phyloP scores from a whole-genome alignment of 1,140 invertebrate genomes.

The Limonius californicus region DNA sequence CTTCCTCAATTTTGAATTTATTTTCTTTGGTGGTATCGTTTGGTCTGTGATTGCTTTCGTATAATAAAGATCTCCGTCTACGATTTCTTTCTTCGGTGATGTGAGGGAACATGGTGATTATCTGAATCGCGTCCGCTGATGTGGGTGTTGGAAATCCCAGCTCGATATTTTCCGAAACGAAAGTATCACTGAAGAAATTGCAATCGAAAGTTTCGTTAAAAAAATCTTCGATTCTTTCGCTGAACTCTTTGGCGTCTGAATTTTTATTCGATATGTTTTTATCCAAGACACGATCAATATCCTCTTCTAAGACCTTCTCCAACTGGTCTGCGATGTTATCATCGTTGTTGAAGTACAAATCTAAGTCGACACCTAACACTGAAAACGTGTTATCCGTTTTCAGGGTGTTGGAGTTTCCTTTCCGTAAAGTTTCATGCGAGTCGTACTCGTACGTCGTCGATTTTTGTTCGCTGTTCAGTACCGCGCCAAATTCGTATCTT shows the following conservation, averaged over 20 bases:
- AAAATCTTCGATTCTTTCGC: conserved; percentile 5
- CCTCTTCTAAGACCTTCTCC: conserved; percentile 14
- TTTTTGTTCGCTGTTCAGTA: not conserved
- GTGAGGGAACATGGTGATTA: conserved; percentile 43
- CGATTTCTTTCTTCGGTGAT: conserved; percentile 43
- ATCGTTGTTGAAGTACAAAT: conserved; percentile 19
- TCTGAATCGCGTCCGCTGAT: conserved; percentile 20
- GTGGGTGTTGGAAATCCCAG: conserved; percentile 1
- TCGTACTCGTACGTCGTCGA: not conserved
- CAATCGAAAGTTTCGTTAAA: conserved; percentile 16
- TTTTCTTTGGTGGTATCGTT: conserved; percentile 14
- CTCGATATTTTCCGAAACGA: conserved; percentile 14
- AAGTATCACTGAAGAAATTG: conserved; percentile 2
- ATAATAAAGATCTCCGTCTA: conserved; percentile 39
- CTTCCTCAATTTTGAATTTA: conserved; percentile 20
- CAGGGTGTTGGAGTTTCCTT: not conserved
- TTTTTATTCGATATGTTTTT: not conserved
- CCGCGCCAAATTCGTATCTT: not conserved
- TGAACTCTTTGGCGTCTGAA: not conserved
- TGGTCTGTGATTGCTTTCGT: conserved; percentile 34
- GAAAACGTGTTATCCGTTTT: not conserved
- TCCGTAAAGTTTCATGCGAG: not conserved
- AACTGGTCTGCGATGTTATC: not conserved
- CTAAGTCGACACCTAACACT: conserved; percentile 5
- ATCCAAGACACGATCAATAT: conserved; percentile 14